Evolutionary conservation across 1,140 invertebrate genomes (phyloP), one percentile per base, ranked within the genome.

Genomic region (Anastrepha ludens): DNA sequence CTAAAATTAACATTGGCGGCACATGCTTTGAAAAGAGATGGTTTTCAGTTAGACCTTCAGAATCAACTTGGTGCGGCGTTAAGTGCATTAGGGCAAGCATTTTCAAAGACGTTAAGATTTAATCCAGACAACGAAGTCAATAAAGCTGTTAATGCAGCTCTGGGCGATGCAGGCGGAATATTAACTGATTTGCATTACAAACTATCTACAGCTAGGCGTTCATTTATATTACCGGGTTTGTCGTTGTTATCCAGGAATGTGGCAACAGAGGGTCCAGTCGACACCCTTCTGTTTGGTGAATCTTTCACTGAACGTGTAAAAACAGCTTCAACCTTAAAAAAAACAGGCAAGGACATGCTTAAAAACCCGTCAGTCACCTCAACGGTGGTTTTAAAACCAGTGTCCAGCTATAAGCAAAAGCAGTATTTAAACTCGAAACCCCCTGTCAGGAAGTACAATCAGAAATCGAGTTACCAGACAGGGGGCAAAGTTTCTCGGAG

Each of bases 391-490:
- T 9, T 9, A 9, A 55, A 55, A 9, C 50, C 50, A 55, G 50
- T 55, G 9, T 55, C 50, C 5, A 9, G 50, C 9, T 29, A 65
- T 7, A 13, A 17, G 17, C 64, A 20, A 29, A 65, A 65, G 17
- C 64, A 29, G 29, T 65, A 65, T 65, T 65, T 65, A 29, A 65
- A 29, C 64, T 65, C 20, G n/a, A 65, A 65, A 65, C 60, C 60
- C 11, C n/a, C n/a, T n/a, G n/a, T n/a, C n/a, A n/a, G n/a, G n/a
- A n/a, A n/a, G n/a, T n/a, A n/a, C n/a, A n/a, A n/a, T n/a, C n/a
- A n/a, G n/a, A n/a, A n/a, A n/a, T n/a, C n/a, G n/a, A n/a, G n/a
- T n/a, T n/a, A n/a, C n/a, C n/a, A n/a, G n/a, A n/a, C n/a, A n/a
- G n/a, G n/a, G n/a, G n/a, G n/a, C n/a, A n/a, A n/a, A n/a, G n/a